Evolutionary conservation across 2,113 vertebrate genomes (phyloP).

Genomic region (Hypanus sabinus): DNA sequence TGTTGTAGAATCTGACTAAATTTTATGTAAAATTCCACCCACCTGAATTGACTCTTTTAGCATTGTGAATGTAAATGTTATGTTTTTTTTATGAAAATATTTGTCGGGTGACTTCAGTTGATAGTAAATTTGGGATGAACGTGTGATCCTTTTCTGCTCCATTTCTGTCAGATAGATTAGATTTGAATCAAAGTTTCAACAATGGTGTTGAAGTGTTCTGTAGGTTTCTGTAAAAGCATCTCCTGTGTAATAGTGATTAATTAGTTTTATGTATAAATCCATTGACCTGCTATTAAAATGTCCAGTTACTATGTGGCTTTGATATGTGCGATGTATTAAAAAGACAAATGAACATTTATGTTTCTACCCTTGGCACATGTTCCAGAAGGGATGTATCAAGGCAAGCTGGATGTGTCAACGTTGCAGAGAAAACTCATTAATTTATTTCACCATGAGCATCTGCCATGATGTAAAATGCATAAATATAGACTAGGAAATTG

Average conservation of each 20-base stretch:
- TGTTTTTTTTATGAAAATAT: neutral
- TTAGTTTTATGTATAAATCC: neutral
- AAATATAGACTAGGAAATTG: neutral
- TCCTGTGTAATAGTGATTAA: neutral
- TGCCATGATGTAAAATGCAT: neutral
- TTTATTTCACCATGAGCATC: neutral
- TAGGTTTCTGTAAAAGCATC: neutral
- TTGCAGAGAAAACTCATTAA: neutral
- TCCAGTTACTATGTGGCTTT: neutral
- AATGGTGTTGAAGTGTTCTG: neutral
- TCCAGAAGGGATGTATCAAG: neutral
- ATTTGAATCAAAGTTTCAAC: too few species aligned
- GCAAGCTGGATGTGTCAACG: neutral
- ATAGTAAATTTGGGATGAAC: neutral
- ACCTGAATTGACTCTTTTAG: neutral
- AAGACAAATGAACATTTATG: neutral
- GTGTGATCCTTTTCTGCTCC: neutral
- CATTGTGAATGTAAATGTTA: neutral
- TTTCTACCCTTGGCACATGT: neutral
- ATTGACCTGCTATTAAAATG: neutral
- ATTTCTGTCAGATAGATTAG: neutral
- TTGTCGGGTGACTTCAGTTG: neutral
- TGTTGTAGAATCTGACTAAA: neutral
- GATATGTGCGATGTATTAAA: neutral
- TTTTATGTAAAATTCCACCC: neutral